Base-by-base conservation (phyloP, 2,113 vertebrate species). In the Hypanus sabinus region DNA sequence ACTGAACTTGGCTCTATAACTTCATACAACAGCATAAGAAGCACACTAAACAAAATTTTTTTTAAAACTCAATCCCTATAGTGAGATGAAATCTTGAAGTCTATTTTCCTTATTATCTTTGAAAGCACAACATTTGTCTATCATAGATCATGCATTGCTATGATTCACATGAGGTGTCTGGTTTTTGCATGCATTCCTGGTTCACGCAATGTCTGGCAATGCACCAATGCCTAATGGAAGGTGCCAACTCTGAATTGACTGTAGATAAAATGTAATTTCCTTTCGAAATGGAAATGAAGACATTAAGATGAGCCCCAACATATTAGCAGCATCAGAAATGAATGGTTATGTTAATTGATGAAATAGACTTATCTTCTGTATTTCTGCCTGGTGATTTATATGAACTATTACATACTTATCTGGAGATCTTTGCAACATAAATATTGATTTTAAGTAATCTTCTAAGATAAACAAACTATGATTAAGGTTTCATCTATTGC, bases 361-460 rank as follows among this genome's bases (percentile, higher is more conserved):
- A 57, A 85, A 85, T 57, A 85, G 81, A 55, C 81, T 85, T 85
- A 0, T 88, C 57, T 88, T 62, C 57, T n/a, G 57, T 88, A 88
- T 88, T 62, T 88, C 83, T 27, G 12, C 4, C n/a, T 62, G 27
- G 57, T 88, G 83, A 88, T 88, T 88, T 88, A 88, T 88, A 62
- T 62, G 57, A 62, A 88, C 27, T 5, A 27, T 88, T 88, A 62
- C 55, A 88, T 88, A 60, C 60, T 88, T 88, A 88, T 88, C 83
- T 62, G 14, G 10, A 88, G 30, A 30, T 88, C 57, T n/a, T 60
- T 62, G 83, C 83, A 88, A 88, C 62, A 88, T 88, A 30, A 88
- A 30, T 88, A 88, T 88, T 88, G 83, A 62, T 88, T 88, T 88
- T 88, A 57, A 87, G 83, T 16, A 60, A 62, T n/a, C 46, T 46